Evolutionary conservation across 2,797 vertebrate genomes (phyloP).

Genomic region (Heteromormyrus szaboi): DNA sequence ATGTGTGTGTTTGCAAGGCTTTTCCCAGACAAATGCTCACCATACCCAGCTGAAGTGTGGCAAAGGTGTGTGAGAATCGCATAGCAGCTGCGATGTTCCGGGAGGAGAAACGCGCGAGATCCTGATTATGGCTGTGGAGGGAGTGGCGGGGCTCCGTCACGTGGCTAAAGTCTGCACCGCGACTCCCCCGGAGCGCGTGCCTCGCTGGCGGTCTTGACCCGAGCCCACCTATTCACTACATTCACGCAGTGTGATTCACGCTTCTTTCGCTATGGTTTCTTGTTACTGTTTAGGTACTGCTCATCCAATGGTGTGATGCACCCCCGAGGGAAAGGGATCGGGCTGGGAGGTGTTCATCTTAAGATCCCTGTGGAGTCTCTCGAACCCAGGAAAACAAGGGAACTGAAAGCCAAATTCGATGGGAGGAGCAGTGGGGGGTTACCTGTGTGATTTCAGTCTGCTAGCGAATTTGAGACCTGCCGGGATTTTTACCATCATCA

Average conservation of each 20-base stretch:
- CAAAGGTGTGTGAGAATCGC: neutral
- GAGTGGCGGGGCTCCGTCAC: neutral
- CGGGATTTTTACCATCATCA: constrained; percentile 12
- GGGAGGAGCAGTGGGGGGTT: neutral
- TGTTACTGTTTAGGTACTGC: neutral
- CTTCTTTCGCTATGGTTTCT: neutral
- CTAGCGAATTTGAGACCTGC: constrained; percentile 19
- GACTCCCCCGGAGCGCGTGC: neutral
- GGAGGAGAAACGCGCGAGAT: neutral
- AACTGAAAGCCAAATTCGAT: neutral
- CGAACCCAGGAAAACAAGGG: neutral
- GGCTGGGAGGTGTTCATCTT: neutral
- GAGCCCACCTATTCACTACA: neutral
- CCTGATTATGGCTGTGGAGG: neutral
- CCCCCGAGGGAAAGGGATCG: neutral
- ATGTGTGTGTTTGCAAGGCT: neutral
- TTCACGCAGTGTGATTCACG: neutral
- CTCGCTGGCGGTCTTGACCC: neutral
- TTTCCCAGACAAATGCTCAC: neutral
- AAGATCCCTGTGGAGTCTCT: neutral
- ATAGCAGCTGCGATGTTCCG: neutral
- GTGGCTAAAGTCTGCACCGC: neutral
- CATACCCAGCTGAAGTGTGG: neutral
- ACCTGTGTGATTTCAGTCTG: neutral
- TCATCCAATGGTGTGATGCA: neutral